Conservation (phyloP, 2,888 invertebrate species). For the Caenorhabditis sinica region DNA sequence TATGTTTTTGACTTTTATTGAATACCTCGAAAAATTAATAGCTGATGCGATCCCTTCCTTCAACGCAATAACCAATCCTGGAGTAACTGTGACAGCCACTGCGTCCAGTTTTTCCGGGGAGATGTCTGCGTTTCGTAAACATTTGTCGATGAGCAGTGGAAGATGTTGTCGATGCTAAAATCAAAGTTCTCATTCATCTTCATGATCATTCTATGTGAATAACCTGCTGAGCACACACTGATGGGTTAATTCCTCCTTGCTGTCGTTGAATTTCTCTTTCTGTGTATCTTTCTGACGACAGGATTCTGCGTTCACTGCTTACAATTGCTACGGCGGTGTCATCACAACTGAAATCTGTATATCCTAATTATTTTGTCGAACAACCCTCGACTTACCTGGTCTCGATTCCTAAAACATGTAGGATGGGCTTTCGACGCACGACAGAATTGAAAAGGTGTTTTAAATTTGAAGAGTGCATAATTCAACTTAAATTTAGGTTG, state of each 20-base stretch:
- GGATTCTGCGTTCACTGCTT: constrained; percentile 55
- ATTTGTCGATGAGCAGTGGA: constrained; percentile 75
- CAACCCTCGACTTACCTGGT: constrained; percentile 69
- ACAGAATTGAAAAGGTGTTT: neutral
- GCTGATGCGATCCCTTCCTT: constrained; percentile 80
- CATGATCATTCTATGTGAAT: neutral
- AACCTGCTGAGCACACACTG: constrained; percentile 75
- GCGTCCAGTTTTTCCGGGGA: constrained; percentile 74
- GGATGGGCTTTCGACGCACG: neutral
- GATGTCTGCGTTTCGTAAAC: constrained; percentile 63
- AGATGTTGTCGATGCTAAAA: constrained; percentile 76
- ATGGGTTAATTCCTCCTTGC: constrained; percentile 79
- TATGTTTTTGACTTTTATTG: neutral
- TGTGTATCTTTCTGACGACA: constrained; percentile 63
- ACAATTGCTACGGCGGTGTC: constrained; percentile 81
- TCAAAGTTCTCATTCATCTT: neutral
- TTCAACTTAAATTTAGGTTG: neutral
- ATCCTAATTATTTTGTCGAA: neutral
- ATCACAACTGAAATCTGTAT: constrained; percentile 79
- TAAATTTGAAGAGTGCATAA: neutral
- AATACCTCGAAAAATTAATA: constrained; percentile 77
- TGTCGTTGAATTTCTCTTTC: constrained; percentile 65
- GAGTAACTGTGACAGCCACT: constrained; percentile 79
- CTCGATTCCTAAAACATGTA: constrained; percentile 73
- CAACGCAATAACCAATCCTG: constrained; percentile 81